These are phyloP conservation scores for Gryllus longicercus DNA, from an alignment of 2,888 invertebrate species.

Conservation along the genomic window DNA sequence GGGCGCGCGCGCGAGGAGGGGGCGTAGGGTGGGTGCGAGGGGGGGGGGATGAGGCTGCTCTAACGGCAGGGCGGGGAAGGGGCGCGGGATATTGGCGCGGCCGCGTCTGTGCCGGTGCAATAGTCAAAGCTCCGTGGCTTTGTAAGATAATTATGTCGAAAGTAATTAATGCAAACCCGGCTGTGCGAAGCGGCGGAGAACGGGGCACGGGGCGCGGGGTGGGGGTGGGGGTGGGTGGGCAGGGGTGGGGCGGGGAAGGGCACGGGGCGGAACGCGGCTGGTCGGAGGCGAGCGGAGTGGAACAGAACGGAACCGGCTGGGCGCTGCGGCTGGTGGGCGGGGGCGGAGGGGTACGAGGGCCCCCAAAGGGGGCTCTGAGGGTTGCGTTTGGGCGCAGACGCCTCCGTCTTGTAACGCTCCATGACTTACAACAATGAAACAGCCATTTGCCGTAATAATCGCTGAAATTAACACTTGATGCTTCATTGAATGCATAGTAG, in stretches of 20 bases:
- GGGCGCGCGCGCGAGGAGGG: too few relatives aligned
- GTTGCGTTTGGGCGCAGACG: too few relatives aligned
- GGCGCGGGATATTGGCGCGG: neutral
- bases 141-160: constrained; percentile 10
- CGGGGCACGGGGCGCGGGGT: neutral
- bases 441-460: too few relatives aligned
- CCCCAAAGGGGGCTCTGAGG: too few relatives aligned
- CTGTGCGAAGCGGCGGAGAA: neutral
- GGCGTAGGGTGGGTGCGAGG: too few relatives aligned
- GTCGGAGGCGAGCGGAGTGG: neutral
- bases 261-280: neutral
- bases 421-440: too few relatives aligned
- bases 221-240: neutral
- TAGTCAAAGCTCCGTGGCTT: constrained; percentile 3
- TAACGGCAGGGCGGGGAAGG: neutral
- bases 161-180: neutral
- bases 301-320: too few relatives aligned
- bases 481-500: too few relatives aligned
- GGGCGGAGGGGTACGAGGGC: too few relatives aligned
- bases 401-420: too few relatives aligned
- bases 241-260: neutral
- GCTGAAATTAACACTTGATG: too few relatives aligned
- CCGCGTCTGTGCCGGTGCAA: constrained; percentile 11
- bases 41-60: neutral
- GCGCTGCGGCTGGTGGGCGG: too few relatives aligned